Evolutionary conservation across 1,140 invertebrate species (phyloP).

Genomic region (Drosophila mauritiana): DNA sequence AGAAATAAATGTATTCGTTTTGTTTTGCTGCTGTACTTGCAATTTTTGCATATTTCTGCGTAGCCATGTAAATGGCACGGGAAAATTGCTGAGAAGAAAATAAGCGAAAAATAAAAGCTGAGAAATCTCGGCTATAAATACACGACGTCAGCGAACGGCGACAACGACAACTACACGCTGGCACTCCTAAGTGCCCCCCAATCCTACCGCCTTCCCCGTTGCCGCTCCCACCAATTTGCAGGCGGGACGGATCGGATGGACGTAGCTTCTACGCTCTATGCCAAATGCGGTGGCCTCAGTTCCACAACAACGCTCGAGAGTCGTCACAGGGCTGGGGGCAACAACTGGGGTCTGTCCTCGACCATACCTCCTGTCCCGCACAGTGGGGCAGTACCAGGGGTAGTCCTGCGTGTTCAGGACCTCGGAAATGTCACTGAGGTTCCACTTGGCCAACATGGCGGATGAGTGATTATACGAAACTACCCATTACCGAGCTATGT

Average conservation of each 20-base stretch:
- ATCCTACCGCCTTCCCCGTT: not conserved
- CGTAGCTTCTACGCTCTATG: constrained; percentile 55
- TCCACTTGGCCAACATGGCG: not conserved
- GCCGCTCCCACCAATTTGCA: not conserved
- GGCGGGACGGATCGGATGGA: constrained; percentile 18
- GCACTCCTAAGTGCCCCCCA: constrained; percentile 69
- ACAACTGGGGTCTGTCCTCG: constrained; percentile 42
- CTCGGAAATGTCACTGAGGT: not conserved
- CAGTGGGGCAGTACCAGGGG: constrained; percentile 1
- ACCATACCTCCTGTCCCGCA: constrained; percentile 9
- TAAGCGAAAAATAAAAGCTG: constrained; percentile 47
- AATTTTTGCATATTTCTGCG: constrained; percentile 70
- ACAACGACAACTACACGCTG: constrained; percentile 40
- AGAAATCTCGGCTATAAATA: constrained; percentile 70
- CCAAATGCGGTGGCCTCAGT: constrained; percentile 69
- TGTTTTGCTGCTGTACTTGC: constrained; percentile 19
- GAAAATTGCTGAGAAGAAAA: constrained; percentile 40
- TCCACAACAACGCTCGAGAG: constrained; percentile 51
- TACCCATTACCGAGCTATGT: no score
- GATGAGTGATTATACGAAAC: not conserved
- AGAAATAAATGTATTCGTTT: constrained; percentile 47
- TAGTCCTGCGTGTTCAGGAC: not conserved
- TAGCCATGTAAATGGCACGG: constrained; percentile 64
- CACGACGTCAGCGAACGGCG: constrained; percentile 60
- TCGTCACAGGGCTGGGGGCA: constrained; percentile 72